Evolutionary conservation across 2,113 vertebrate species (phyloP).

Genomic region (Cercocebus atys): DNA sequence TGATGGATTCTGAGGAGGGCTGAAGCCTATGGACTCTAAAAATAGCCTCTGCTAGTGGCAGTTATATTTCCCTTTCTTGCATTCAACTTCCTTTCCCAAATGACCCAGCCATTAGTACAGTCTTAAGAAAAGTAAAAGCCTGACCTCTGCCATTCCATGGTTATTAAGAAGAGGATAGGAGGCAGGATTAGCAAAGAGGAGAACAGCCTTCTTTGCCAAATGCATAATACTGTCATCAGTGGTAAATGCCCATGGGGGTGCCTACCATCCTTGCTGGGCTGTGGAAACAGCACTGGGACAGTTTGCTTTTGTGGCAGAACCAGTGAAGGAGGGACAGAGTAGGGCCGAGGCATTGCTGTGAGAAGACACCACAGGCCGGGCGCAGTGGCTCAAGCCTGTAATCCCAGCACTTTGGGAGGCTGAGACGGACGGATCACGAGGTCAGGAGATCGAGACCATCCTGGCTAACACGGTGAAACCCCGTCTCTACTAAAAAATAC

Average conservation of each 20-base stretch:
- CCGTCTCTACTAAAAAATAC: too few relatives aligned
- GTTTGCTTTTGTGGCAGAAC: neutral
- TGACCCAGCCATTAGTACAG: neutral
- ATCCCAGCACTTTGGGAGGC: too few relatives aligned
- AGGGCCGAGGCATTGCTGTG: too few relatives aligned
- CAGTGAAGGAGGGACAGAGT: neutral
- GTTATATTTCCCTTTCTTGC: neutral
- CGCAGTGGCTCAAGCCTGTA: too few relatives aligned
- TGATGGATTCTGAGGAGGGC: neutral
- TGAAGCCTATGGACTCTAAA: neutral
- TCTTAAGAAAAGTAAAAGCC: neutral
- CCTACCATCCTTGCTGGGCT: neutral
- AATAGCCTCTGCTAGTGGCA: neutral
- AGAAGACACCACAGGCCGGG: neutral
- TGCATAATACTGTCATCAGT: neutral
- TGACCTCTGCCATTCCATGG: neutral
- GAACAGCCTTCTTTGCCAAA: neutral
- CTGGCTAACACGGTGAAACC: too few relatives aligned
- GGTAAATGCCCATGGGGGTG: neutral
- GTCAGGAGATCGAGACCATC: too few relatives aligned
- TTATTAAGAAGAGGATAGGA: neutral
- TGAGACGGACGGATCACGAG: too few relatives aligned
- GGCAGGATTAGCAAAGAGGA: neutral
- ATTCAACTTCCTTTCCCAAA: neutral
- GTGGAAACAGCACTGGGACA: rapidly evolving